Conservation (phyloP, 2,113 vertebrate genomes). For the Machaerirhynchus nigripectus region DNA sequence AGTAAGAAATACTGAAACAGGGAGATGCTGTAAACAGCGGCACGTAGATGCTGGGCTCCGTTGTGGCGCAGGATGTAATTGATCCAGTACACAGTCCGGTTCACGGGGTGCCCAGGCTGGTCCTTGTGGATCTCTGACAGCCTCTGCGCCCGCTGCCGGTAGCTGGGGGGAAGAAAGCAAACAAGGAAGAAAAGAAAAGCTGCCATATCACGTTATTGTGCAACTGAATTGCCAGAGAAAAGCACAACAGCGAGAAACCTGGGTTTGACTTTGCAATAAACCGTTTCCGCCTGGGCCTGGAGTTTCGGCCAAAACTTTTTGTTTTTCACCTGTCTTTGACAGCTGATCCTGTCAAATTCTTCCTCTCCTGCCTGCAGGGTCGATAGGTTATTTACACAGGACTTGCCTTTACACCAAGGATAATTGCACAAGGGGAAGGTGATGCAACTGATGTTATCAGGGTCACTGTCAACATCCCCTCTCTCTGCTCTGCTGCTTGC, state of each 20-base stretch:
- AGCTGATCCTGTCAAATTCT: neutral
- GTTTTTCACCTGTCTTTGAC: neutral
- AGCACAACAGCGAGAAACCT: accelerated
- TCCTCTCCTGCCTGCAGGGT: neutral
- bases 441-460: neutral
- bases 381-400: neutral
- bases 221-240: neutral
- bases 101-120: slow-evolving; percentile 92
- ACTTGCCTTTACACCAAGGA: neutral
- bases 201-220: neutral
- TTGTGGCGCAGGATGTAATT: slow-evolving; percentile 91
- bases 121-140: slow-evolving; percentile 96
- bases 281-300: accelerated
- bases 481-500: neutral
- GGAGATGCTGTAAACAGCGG: slow-evolving; percentile 87
- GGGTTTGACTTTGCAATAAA: accelerated
- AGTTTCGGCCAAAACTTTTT: neutral
- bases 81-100: slow-evolving; percentile 93
- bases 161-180: slow-evolving; percentile 70
- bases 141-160: slow-evolving; percentile 81
- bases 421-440: neutral
- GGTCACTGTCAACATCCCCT: neutral
- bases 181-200: neutral
- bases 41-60: slow-evolving; percentile 90
- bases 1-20: slow-evolving; percentile 93